Evolutionary conservation across 2,113 vertebrate genomes (phyloP).

Genomic region (Equus przewalskii): DNA sequence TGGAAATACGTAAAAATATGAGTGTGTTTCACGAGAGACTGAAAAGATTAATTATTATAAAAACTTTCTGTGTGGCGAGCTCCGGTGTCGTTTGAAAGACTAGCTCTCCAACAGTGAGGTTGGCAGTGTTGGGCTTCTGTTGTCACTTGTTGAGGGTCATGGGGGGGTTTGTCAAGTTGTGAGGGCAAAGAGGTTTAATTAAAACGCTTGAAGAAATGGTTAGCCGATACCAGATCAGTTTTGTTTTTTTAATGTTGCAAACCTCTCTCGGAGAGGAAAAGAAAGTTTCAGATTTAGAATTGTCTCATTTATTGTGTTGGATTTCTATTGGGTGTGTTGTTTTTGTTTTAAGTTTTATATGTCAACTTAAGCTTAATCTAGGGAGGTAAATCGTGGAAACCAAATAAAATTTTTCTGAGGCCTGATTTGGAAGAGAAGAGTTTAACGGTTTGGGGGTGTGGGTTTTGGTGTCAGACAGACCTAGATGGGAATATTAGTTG

Average conservation of each 20-base stretch:
- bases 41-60: not conserved
- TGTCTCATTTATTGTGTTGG: not conserved
- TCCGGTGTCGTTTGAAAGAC: slow-evolving; percentile 14
- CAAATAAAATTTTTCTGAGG: not conserved
- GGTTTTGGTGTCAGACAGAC: not conserved
- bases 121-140: not conserved
- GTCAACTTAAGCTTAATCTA: slow-evolving; percentile 16
- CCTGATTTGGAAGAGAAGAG: not conserved
- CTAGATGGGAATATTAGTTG: slow-evolving; percentile 20
- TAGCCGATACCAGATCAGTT: not conserved
- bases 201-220: not conserved
- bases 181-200: slow-evolving; percentile 27
- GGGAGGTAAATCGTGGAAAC: not conserved
- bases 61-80: not conserved
- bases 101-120: not conserved
- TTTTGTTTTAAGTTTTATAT: slow-evolving; percentile 46
- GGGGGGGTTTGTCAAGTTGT: not conserved
- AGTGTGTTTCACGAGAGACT: slow-evolving; percentile 7
- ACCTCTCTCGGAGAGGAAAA: not conserved
- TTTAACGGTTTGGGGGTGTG: slow-evolving; percentile 2
- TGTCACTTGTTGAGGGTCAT: slow-evolving; percentile 40
- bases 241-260: slow-evolving; percentile 5
- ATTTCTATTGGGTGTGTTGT: not conserved
- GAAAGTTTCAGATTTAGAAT: not conserved
- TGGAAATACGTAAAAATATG: not conserved